A percentile compares a stretch with the other conserved stretches of the same genome.
These are phyloP conservation scores for Clamator glandarius DNA, from an alignment of 2,797 vertebrate species.

Conservation along the genomic window DNA sequence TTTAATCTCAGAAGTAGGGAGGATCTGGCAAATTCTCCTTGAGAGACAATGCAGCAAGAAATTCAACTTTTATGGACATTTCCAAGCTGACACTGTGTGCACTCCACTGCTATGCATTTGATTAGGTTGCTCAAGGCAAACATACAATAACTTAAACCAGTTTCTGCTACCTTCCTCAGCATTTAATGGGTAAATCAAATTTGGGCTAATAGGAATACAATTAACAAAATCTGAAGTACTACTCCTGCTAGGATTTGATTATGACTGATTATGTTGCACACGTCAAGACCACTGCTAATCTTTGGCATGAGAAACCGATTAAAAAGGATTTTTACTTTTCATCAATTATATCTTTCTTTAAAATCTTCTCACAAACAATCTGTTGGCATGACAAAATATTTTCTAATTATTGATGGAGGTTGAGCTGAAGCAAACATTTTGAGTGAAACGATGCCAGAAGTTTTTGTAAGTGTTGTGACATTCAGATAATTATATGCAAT, in stretches of 20 bases:
- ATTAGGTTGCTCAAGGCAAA: neutral
- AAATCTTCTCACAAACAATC: slow-evolving; percentile 29
- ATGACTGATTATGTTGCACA: slow-evolving; percentile 65
- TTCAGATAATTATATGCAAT: neutral
- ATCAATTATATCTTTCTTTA: slow-evolving; percentile 36
- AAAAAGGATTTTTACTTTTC: slow-evolving; percentile 58
- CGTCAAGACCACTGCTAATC: slow-evolving; percentile 72
- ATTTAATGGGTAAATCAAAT: slow-evolving; percentile 10
- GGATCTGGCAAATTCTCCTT: neutral
- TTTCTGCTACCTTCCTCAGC: neutral
- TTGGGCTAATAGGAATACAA: slow-evolving; percentile 13
- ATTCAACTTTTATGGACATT: neutral
- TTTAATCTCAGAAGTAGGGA: neutral
- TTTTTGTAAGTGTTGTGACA: neutral
- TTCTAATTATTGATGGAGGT: neutral
- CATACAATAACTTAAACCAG: neutral
- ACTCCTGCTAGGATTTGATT: slow-evolving; percentile 45
- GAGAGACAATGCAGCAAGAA: neutral
- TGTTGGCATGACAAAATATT: slow-evolving; percentile 26
- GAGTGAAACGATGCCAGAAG: slow-evolving; percentile 8
- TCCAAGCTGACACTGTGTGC: neutral
- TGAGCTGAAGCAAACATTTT: neutral
- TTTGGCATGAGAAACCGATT: slow-evolving; percentile 78
- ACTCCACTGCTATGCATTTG: neutral
- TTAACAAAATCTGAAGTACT: slow-evolving; percentile 27